phyloP scores from a whole-genome alignment of 2,113 vertebrate species.

The Entelurus aequoreus region DNA sequence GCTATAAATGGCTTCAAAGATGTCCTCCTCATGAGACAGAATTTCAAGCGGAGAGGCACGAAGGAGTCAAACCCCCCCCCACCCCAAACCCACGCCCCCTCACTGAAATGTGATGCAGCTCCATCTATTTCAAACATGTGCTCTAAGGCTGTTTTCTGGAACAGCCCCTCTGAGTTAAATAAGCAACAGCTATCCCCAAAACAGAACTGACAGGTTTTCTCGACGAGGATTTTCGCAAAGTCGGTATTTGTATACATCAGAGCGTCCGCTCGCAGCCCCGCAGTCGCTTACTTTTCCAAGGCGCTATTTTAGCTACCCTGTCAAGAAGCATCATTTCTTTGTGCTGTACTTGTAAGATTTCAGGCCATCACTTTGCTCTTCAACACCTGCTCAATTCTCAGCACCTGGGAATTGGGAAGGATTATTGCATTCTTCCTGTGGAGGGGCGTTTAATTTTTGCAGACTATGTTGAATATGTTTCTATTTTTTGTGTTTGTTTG shows the following conservation, averaged over 20 bases:
- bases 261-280: background rate
- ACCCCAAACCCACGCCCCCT: background rate
- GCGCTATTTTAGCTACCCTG: background rate
- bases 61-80: background rate
- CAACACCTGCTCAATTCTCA: background rate
- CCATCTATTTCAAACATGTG: constrained; percentile 11
- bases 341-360: constrained; percentile 8
- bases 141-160: background rate
- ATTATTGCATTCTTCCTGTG: background rate
- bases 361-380: background rate
- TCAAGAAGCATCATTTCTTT: constrained; percentile 6
- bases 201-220: constrained; percentile 7
- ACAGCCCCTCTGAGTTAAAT: background rate
- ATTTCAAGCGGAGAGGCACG: constrained; percentile 12
- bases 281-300: constrained; percentile 6
- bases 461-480: background rate
- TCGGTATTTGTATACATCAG: constrained; percentile 1
- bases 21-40: constrained; percentile 15
- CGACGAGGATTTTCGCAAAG: constrained; percentile 4
- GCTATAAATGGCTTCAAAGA: constrained; percentile 23
- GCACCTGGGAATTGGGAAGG: background rate
- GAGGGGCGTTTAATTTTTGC: background rate
- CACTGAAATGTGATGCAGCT: background rate
- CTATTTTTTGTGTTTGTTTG: too few relatives aligned
- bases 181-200: constrained; percentile 4